Evolutionary conservation across 2,797 vertebrate species (phyloP), one percentile per base, ranked within the genome.

Genomic region (Eulemur albifrons): DNA sequence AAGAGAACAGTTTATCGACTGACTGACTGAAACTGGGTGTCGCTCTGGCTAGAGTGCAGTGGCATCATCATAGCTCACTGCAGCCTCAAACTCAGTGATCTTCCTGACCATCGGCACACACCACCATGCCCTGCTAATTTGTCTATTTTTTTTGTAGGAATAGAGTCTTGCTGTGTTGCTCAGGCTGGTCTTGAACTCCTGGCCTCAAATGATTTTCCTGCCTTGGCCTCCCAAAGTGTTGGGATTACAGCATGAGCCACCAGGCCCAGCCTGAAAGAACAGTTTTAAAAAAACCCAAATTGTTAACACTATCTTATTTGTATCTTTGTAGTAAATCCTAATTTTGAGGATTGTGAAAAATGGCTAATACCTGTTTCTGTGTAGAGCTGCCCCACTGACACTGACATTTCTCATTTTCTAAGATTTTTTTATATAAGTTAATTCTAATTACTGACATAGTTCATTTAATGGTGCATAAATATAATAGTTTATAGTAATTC

Each of bases 261-360:
- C 6, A n/a, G 15, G 14, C 57, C 57, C 23, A 59, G 23, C 32
- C 32, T 54, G 20, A 77, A 54, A 23, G 63, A 50, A 38, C 5
- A 65, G 7, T 63, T 54, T 90, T 35, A 1, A 27, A 79, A 94
- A 72, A 40, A 52, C 21, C 4, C 35, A 73, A 35, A 83, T 73
- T 23, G 7, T 5, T 50, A 89, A 9, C 27, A 61, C 25, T 52
- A 1, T 83, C 75, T 95, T 5, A 80, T 84, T 94, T 93, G 43
- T 96, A 43, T 86, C 38, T 87, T 90, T 95, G 12, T 65, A 95
- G 32, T 84, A 80, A 81, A 85, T 54, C 10, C 27, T 84, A 75
- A 83, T 95, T 95, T 92, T 87, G 76, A 88, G 75, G 65, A 93
- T 40, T 73, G 10, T 72, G n/a, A 57, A 88, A 94, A 70, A 61